Evolutionary conservation across 2,888 invertebrate genomes (phyloP).

Genomic region (Sinotaia quadrata): DNA sequence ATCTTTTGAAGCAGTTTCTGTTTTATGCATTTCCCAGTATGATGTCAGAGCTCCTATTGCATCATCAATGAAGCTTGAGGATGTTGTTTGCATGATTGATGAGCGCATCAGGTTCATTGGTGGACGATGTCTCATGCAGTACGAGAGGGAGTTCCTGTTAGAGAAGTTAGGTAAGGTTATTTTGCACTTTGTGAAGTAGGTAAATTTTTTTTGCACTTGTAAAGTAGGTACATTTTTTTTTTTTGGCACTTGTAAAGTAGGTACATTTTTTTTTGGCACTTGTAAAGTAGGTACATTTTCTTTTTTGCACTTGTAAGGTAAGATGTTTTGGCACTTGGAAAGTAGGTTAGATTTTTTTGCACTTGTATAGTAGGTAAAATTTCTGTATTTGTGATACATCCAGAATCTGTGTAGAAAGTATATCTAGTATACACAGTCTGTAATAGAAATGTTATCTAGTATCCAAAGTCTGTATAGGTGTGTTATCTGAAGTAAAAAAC

Average conservation of each 20-base stretch:
- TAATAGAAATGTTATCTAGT: too few species aligned
- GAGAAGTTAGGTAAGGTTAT: constrained; percentile 31
- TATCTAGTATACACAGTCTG: too few species aligned
- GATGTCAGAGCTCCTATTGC: constrained; percentile 5
- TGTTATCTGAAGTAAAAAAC: too few species aligned
- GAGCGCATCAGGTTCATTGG: constrained; percentile 21
- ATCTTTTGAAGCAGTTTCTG: too few species aligned
- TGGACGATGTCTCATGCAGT: constrained; percentile 26
- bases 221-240: background rate
- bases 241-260: background rate
- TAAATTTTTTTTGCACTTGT: background rate
- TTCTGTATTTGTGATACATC: too few species aligned
- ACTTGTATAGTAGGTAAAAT: too few species aligned
- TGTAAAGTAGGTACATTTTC: background rate
- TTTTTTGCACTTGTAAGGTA: too few species aligned
- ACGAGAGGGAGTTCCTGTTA: constrained; percentile 42
- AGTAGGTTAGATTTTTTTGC: too few species aligned
- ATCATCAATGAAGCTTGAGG: constrained; percentile 33
- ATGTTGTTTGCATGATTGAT: constrained; percentile 43
- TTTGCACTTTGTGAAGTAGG: constrained; percentile 1
- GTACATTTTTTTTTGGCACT: background rate
- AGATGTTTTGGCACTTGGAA: too few species aligned
- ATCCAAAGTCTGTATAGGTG: too few species aligned
- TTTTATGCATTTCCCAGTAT: constrained; percentile 27
- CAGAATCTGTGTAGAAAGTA: too few species aligned